Evolutionary conservation across 2,113 vertebrate species (phyloP).

Genomic region (Orcinus orca): DNA sequence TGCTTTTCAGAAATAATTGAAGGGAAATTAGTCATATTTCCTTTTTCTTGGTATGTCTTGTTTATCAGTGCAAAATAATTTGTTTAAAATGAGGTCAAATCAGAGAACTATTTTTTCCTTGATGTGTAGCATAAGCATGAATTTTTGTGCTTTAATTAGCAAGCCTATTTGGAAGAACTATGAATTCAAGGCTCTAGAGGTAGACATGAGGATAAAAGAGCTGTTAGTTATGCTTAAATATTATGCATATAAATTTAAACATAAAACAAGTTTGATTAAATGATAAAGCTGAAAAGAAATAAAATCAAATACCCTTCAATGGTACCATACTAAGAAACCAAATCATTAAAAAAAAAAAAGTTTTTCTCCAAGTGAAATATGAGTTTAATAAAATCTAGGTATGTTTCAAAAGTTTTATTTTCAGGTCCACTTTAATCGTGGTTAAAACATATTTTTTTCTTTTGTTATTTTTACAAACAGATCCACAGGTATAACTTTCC

Average conservation of each 20-base stretch:
- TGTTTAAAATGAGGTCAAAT: neutral
- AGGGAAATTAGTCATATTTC: neutral
- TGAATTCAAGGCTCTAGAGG: neutral
- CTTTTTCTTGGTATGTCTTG: neutral
- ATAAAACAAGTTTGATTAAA: neutral
- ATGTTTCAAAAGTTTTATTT: neutral
- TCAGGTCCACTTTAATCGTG: neutral
- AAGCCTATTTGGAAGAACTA: neutral
- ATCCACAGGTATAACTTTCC: neutral
- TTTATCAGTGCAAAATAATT: neutral
- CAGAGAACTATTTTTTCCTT: neutral
- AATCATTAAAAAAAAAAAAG: neutral
- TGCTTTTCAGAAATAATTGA: conserved; percentile 21
- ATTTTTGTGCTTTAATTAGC: neutral
- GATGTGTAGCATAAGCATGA: neutral
- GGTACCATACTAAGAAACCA: neutral
- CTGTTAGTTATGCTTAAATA: neutral
- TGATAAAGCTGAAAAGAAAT: neutral
- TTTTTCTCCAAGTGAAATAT: neutral
- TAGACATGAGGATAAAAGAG: neutral
- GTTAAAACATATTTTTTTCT: neutral
- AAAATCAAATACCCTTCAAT: neutral
- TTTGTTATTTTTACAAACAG: neutral
- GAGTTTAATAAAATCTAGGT: neutral
- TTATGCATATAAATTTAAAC: neutral